These are phyloP conservation scores for Myocastor coypus DNA, from an alignment of 2,113 vertebrate species.

Conservation along the genomic window DNA sequence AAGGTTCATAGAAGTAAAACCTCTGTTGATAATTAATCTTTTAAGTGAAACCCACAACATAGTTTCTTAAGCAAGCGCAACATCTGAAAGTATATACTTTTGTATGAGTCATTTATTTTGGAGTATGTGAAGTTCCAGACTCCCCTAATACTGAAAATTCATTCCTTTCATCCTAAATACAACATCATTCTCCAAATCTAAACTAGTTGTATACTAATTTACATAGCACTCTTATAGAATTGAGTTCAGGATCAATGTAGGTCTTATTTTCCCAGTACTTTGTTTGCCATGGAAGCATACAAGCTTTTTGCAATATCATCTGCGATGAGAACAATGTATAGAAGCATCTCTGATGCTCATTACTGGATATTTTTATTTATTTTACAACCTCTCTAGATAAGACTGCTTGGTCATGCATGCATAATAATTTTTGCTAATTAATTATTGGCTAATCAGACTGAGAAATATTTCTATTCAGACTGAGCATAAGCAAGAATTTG, in stretches of 20 bases:
- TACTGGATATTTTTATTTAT: background rate
- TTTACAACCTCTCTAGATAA: background rate
- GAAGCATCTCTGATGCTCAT: background rate
- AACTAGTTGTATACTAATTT: background rate
- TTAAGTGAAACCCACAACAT: background rate
- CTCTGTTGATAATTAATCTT: fast-evolving
- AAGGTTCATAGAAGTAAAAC: background rate
- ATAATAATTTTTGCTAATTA: background rate
- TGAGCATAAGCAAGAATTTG: background rate
- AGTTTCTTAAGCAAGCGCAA: background rate
- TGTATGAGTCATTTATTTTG: background rate
- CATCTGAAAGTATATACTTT: background rate
- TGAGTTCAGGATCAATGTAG: background rate
- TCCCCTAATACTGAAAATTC: background rate
- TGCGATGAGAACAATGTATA: background rate
- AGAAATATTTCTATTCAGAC: background rate
- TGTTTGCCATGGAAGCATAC: background rate
- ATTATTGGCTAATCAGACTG: background rate
- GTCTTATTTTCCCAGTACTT: background rate
- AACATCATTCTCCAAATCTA: background rate
- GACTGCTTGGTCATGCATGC: background rate
- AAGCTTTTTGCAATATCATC: background rate
- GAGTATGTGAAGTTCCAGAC: background rate
- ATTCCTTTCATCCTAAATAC: background rate
- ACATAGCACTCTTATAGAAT: background rate